Percentiles rank a stretch among this genome's conserved stretches.
These are phyloP conservation scores for Tenthredo mesomela DNA, from an alignment of 2,888 invertebrate genomes.

Conservation along the genomic window DNA sequence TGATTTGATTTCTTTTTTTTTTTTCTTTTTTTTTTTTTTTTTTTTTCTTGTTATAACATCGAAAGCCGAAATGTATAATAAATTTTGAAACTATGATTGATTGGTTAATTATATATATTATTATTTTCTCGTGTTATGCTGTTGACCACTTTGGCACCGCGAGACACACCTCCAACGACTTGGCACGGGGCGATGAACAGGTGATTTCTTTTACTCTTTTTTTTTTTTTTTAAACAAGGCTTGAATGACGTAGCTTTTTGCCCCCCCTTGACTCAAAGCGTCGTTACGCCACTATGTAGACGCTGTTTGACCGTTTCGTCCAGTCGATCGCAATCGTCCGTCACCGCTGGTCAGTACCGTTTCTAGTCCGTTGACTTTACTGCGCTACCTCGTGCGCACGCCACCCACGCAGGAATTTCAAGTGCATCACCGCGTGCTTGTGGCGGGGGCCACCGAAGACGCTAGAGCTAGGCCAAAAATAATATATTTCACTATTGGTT, in stretches of 20 bases:
- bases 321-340: conserved; percentile 51
- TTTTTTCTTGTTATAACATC: not conserved
- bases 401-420: conserved; percentile 49
- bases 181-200: not conserved
- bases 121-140: not conserved
- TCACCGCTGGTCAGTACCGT: conserved; percentile 31
- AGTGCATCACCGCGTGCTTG: conserved; percentile 39
- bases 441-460: conserved; percentile 20
- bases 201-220: not conserved
- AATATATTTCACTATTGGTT: conserved; percentile 17
- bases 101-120: not conserved
- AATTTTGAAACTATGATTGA: not conserved
- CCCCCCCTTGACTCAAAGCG: conserved; percentile 41
- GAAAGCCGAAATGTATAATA: not conserved
- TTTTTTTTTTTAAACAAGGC: not conserved
- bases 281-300: conserved; percentile 47
- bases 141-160: not conserved
- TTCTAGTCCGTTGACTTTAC: conserved; percentile 43
- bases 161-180: conserved; percentile 5
- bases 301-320: conserved; percentile 16
- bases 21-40: not conserved
- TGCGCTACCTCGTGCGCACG: conserved; percentile 8
- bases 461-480: conserved; percentile 19
- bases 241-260: conserved; percentile 40
- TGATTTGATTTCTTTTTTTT: not conserved